Percentiles rank a stretch among this genome's conserved stretches.
Conservation (phyloP, 1,140 invertebrate genomes). For the Melitaea cinxia region DNA sequence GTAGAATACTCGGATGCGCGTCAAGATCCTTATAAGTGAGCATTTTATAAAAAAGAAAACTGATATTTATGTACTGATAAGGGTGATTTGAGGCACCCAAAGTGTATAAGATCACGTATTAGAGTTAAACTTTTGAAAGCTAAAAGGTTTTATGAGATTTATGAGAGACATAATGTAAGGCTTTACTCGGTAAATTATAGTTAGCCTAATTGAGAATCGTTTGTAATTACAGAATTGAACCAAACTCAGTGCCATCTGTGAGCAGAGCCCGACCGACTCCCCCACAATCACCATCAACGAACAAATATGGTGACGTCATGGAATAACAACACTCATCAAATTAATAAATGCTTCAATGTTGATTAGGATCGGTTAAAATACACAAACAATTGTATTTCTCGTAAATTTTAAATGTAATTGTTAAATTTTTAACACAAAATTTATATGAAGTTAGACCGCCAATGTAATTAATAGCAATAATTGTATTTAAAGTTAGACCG, state of each 20-base stretch:
- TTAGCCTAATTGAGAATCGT: background rate
- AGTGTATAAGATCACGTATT: too few species aligned
- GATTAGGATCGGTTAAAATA: background rate
- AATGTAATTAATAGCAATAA: too few species aligned
- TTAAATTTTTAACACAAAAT: too few species aligned
- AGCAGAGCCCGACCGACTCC: slow-evolving; percentile 27
- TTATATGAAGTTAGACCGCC: too few species aligned
- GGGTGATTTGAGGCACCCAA: too few species aligned
- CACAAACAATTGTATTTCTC: too few species aligned
- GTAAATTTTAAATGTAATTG: background rate
- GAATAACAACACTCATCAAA: slow-evolving; percentile 37
- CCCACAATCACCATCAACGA: slow-evolving; percentile 43
- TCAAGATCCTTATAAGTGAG: slow-evolving; percentile 67
- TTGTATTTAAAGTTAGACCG: too few species aligned
- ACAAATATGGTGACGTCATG: slow-evolving; percentile 70
- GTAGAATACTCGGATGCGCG: slow-evolving; percentile 50
- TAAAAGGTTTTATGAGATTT: too few species aligned
- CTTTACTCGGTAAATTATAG: too few species aligned
- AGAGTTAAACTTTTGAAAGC: too few species aligned
- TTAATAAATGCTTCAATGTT: background rate
- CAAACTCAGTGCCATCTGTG: slow-evolving; percentile 43
- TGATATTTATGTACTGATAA: too few species aligned
- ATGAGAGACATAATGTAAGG: too few species aligned
- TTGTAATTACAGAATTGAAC: slow-evolving; percentile 51
- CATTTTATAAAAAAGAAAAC: slow-evolving; percentile 1